These are phyloP conservation scores for Rhopalosiphum padi DNA, from an alignment of 1,140 invertebrate species.

Conservation along the genomic window DNA sequence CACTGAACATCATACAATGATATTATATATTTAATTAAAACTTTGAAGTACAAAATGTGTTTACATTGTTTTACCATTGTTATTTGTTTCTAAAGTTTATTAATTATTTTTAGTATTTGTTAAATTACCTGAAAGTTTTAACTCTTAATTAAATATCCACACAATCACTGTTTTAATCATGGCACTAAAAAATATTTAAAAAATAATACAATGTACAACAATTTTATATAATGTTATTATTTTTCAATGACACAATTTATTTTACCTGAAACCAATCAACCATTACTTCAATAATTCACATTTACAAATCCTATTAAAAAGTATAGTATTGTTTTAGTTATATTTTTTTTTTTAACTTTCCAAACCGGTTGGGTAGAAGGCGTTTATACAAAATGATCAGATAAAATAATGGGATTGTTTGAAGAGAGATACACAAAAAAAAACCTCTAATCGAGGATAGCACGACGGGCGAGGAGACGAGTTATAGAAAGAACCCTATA, in stretches of 20 bases:
- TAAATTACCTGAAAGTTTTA: not conserved
- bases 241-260: not conserved
- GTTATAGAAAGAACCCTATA: slow-evolving; percentile 51
- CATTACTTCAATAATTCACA: slow-evolving; percentile 25
- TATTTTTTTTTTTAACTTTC: slow-evolving; percentile 29
- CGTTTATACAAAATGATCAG: slow-evolving; percentile 49
- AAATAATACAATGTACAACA: not conserved
- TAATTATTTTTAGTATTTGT: not conserved
- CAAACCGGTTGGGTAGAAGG: slow-evolving; percentile 34
- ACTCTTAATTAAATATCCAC: not conserved
- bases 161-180: not conserved
- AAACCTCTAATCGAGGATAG: slow-evolving; percentile 33
- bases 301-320: slow-evolving; percentile 49
- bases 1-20: not conserved
- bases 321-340: not conserved
- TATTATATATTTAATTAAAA: not conserved
- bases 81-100: not conserved
- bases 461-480: slow-evolving; percentile 26
- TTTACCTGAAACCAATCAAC: slow-evolving; percentile 23
- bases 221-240: not conserved
- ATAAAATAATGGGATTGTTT: slow-evolving; percentile 55
- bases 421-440: slow-evolving; percentile 27
- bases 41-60: not conserved
- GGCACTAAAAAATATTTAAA: not conserved
- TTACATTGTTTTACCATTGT: no score